These are phyloP conservation scores for Centropyge bicolor DNA, from an alignment of 2,797 vertebrate species.

Conservation along the genomic window DNA sequence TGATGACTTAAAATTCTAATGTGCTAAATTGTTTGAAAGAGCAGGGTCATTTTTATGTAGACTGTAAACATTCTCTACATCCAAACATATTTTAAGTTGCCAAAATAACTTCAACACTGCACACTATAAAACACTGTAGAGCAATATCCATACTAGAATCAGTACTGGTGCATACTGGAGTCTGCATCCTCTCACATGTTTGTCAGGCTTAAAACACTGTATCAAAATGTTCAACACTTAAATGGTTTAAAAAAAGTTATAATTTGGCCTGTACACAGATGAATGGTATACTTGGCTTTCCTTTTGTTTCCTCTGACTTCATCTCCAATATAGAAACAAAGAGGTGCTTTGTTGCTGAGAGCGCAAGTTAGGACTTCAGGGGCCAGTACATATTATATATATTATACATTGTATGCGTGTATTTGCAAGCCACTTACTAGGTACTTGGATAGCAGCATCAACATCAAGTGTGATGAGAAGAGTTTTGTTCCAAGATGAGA, in stretches of 20 bases:
- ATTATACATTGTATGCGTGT: slow-evolving; percentile 3
- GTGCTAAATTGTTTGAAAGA: background rate
- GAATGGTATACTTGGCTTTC: background rate
- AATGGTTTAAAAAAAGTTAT: too few relatives aligned
- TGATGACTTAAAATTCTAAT: background rate
- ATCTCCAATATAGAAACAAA: background rate
- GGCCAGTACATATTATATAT: background rate
- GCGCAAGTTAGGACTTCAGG: slow-evolving; percentile 15
- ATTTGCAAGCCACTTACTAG: slow-evolving; percentile 44
- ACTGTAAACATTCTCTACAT: background rate
- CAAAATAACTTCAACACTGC: background rate
- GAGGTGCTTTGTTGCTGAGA: background rate
- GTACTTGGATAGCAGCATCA: slow-evolving; percentile 30
- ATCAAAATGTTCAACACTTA: too few relatives aligned
- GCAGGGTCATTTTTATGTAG: background rate
- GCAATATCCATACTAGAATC: background rate
- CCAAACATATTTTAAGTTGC: background rate
- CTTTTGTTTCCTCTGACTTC: background rate
- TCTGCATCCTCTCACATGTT: too few relatives aligned
- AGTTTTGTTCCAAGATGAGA: slow-evolving; percentile 47
- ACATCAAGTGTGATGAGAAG: slow-evolving; percentile 44
- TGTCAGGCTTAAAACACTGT: too few relatives aligned
- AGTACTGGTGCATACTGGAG: too few relatives aligned
- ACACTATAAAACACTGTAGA: background rate
- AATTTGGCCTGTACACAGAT: too few relatives aligned